These are phyloP conservation scores for Neofelis nebulosa DNA, from an alignment of 2,113 vertebrate genomes.

Conservation along the genomic window DNA sequence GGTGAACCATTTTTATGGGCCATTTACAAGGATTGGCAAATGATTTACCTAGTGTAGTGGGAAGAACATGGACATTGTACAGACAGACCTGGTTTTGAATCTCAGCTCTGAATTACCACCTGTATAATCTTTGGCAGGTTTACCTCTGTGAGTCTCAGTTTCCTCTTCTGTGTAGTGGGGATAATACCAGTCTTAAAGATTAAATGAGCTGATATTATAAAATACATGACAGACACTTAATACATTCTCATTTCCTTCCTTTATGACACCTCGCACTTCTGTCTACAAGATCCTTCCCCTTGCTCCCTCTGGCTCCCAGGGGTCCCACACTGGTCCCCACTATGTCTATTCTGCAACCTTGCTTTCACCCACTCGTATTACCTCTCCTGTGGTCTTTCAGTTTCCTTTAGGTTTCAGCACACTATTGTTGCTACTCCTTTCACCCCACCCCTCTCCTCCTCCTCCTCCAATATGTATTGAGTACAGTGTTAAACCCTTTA, in stretches of 20 bases:
- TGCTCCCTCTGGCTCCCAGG: not conserved
- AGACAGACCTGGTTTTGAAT: not conserved
- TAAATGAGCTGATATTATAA: not conserved
- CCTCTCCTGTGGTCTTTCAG: not conserved
- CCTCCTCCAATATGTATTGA: not conserved
- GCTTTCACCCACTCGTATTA: not conserved
- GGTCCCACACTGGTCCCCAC: not conserved
- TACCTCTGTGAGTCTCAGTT: not conserved
- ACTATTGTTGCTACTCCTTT: not conserved
- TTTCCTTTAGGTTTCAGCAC: not conserved
- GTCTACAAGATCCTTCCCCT: not conserved
- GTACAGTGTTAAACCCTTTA: not conserved
- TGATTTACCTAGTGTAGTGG: conserved; percentile 10
- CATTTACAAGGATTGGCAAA: conserved; percentile 19
- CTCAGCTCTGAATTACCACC: not conserved
- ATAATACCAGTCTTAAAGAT: not conserved
- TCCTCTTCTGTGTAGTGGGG: not conserved
- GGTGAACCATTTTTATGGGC: conserved; percentile 25
- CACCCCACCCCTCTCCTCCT: not conserved
- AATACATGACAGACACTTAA: not conserved
- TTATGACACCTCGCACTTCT: not conserved
- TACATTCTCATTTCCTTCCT: not conserved
- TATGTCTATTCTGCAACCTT: not conserved
- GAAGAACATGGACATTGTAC: not conserved
- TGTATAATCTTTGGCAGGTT: not conserved